These are phyloP conservation scores for Agonum fuliginosum DNA, from an alignment of 2,888 invertebrate species.

Conservation along the genomic window DNA sequence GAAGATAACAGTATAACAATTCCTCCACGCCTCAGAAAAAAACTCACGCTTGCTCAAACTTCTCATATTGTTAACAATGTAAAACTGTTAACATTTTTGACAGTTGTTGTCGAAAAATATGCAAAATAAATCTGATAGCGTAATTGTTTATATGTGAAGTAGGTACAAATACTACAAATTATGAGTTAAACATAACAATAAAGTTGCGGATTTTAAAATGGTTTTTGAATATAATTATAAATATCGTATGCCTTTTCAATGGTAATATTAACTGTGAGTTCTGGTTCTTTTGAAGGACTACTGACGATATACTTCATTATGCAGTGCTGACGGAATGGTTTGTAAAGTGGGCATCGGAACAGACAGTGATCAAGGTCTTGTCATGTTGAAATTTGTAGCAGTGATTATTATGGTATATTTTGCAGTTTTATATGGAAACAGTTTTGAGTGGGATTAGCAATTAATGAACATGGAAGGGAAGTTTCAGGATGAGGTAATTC, in stretches of 20 bases:
- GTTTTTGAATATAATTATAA: background rate
- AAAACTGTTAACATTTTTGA: too few species aligned
- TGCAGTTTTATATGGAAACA: background rate
- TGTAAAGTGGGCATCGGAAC: background rate
- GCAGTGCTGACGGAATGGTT: background rate
- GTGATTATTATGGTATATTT: background rate
- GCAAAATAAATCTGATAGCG: too few species aligned
- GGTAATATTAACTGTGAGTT: background rate
- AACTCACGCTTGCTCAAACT: too few species aligned
- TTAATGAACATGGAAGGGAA: background rate
- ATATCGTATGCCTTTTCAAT: background rate
- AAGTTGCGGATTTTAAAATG: background rate
- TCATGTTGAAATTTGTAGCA: background rate
- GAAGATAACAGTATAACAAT: too few species aligned
- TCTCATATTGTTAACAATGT: too few species aligned
- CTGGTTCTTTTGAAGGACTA: background rate
- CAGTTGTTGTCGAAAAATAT: too few species aligned
- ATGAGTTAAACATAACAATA: background rate
- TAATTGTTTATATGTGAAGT: too few species aligned
- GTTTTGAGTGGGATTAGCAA: background rate
- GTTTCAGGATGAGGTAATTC: background rate
- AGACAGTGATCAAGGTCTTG: background rate
- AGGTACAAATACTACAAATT: background rate
- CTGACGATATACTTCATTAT: background rate
- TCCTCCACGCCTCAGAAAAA: too few species aligned